Evolutionary conservation across 2,888 invertebrate genomes (phyloP), one percentile per base, ranked within the genome.

Genomic region (Melanchra persicariae): DNA sequence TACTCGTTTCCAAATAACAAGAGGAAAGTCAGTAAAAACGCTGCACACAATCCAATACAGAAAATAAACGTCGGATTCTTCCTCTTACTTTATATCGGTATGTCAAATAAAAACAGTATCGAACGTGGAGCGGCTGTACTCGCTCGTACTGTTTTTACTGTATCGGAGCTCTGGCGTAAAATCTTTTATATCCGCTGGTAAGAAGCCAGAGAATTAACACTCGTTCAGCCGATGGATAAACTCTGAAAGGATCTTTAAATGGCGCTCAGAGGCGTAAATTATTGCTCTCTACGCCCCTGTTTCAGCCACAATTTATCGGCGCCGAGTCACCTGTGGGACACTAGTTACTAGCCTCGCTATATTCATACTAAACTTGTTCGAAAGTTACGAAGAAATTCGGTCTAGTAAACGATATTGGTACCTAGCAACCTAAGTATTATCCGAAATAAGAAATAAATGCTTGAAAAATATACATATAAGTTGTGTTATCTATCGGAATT

Each of bases 221-320:
- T 84, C 78, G 79, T 84, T 83, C 79, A 85, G 84, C 84, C 78
- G 81, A 84, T 85, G 88, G 87, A 90, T 90, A 90, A 88, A 89
- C 88, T 87, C 87, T 83, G 87, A 88, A 87, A 84, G 87, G 87
- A 89, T 89, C 90, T 88, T 91, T 91, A 91, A 91, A 91, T 87
- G 88, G 88, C 88, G 87, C 87, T 90, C 86, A 88, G 86, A 81
- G 85, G 77, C 83, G 87, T 92, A 89, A 93, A 88, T 92, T 92
- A 93, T 92, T 85, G 83, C 90, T 87, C 90, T 90, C 87, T 81
- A 75, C 88, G 89, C 89, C 87, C 85, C 84, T 88, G 87, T 89
- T 90, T 84, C 79, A 76, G 79, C 83, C 83, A 82, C 86, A 88
- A 92, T 92, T 91, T 92, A 92, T 90, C 85, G 86, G 82, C 58